Percentiles rank a stretch among this genome's conserved stretches.
Conservation (phyloP, 2,113 vertebrate genomes). For the Nerophis lumbriciformis region DNA sequence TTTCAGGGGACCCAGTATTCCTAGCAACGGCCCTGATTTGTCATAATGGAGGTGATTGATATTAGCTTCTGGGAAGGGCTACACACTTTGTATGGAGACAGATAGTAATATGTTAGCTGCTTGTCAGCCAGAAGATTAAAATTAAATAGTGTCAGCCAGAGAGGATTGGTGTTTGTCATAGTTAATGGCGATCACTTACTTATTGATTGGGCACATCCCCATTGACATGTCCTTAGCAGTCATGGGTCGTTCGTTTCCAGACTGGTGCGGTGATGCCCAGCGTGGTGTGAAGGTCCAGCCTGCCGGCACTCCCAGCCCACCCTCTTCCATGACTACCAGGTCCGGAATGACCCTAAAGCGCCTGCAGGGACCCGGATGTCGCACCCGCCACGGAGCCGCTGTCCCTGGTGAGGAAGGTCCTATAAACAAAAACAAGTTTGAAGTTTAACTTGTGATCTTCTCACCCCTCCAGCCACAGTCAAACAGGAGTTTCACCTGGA, state of each 20-base stretch:
- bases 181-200: too few species aligned
- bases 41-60: too few species aligned
- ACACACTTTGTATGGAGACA: too few species aligned
- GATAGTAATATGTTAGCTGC: too few species aligned
- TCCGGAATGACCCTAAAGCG: constrained; percentile 66
- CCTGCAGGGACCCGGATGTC: constrained; percentile 31
- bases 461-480: constrained; percentile 19
- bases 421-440: not conserved
- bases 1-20: too few species aligned
- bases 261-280: constrained; percentile 47
- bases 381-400: constrained; percentile 37
- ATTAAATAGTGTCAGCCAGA: too few species aligned
- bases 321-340: constrained; percentile 69
- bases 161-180: too few species aligned
- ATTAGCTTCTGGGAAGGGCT: too few species aligned
- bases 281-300: constrained; percentile 59
- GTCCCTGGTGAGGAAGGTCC: constrained; percentile 46
- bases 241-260: constrained; percentile 7
- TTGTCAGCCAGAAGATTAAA: too few species aligned
- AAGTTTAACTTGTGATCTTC: not conserved
- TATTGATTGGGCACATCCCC: too few species aligned
- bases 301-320: constrained; percentile 36
- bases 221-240: not conserved
- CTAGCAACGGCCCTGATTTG: too few species aligned
- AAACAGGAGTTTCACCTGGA: constrained; percentile 65